Evolutionary conservation across 2,113 vertebrate genomes (phyloP).

Genomic region (Prietella phreatophila): DNA sequence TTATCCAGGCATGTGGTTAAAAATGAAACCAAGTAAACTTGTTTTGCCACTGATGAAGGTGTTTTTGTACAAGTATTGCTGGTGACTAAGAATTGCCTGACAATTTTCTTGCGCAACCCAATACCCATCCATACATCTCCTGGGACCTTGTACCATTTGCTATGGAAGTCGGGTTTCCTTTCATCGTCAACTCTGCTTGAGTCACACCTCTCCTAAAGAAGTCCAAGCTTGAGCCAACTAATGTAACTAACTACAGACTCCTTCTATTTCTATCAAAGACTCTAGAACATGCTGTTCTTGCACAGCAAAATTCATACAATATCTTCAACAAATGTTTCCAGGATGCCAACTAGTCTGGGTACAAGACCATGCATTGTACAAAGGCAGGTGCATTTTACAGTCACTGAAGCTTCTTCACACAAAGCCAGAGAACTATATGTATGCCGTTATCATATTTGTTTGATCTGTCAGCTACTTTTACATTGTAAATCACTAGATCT

Average conservation of each 20-base stretch:
- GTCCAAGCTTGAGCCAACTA: not conserved
- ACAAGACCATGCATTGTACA: not conserved
- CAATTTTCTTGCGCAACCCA: not conserved
- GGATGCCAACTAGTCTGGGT: not conserved
- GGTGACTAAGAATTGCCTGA: not conserved
- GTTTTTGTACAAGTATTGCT: not conserved
- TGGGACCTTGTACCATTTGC: not conserved
- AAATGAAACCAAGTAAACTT: not conserved
- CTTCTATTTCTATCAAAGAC: slow-evolving; percentile 4
- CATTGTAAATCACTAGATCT: not conserved
- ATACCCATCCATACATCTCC: not conserved
- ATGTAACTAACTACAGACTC: slow-evolving; percentile 1
- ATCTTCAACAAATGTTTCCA: not conserved
- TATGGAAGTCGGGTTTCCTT: not conserved
- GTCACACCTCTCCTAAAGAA: slow-evolving; percentile 9
- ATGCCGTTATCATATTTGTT: not conserved
- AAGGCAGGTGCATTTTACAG: not conserved
- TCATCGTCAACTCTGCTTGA: not conserved
- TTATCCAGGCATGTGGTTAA: not conserved
- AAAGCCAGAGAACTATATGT: not conserved
- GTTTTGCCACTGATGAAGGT: not conserved
- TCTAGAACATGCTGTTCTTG: not conserved
- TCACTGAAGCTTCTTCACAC: not conserved
- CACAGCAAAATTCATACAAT: not conserved
- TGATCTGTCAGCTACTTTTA: not conserved